Conservation (phyloP, 1,140 invertebrate species). For the Halesus radiatus region DNA sequence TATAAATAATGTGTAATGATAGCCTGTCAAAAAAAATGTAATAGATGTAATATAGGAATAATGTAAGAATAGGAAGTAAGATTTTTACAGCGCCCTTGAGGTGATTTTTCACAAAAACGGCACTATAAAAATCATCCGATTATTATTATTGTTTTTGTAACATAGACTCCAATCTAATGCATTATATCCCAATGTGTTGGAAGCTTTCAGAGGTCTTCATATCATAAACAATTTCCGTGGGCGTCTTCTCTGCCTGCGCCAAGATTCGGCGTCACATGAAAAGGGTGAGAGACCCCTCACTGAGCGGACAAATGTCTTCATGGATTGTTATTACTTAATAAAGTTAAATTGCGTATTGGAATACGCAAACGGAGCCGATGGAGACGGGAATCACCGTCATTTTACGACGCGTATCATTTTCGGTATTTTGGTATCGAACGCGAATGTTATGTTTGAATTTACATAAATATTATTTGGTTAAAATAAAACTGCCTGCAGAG, state of each 20-base stretch:
- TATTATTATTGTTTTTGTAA: too few relatives aligned
- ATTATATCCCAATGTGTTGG: too few relatives aligned
- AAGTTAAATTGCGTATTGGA: slow-evolving; percentile 26
- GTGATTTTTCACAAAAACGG: too few relatives aligned
- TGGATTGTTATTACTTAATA: slow-evolving; percentile 26
- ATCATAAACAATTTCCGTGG: slow-evolving; percentile 35
- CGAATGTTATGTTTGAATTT: neutral
- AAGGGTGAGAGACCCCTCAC: slow-evolving; percentile 14
- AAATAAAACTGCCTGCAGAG: neutral
- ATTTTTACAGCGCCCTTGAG: too few relatives aligned
- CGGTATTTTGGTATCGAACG: slow-evolving; percentile 12
- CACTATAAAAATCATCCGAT: too few relatives aligned
- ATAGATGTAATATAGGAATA: too few relatives aligned
- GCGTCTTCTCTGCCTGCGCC: slow-evolving; percentile 4
- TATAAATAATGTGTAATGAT: too few relatives aligned
- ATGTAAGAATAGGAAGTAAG: too few relatives aligned
- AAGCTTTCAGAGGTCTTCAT: neutral
- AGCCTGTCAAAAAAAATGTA: too few relatives aligned
- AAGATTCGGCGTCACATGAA: slow-evolving; percentile 10
- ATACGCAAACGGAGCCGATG: slow-evolving; percentile 6
- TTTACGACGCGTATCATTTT: slow-evolving; percentile 24
- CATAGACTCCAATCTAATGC: too few relatives aligned
- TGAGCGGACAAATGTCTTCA: slow-evolving; percentile 29
- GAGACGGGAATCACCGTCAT: slow-evolving; percentile 11
- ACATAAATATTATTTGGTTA: slow-evolving; percentile 1